A percentile compares a stretch with the other conserved stretches of the same genome.
These are phyloP conservation scores for Eupleurogrammus muticus DNA, from an alignment of 2,797 vertebrate species.

Conservation along the genomic window DNA sequence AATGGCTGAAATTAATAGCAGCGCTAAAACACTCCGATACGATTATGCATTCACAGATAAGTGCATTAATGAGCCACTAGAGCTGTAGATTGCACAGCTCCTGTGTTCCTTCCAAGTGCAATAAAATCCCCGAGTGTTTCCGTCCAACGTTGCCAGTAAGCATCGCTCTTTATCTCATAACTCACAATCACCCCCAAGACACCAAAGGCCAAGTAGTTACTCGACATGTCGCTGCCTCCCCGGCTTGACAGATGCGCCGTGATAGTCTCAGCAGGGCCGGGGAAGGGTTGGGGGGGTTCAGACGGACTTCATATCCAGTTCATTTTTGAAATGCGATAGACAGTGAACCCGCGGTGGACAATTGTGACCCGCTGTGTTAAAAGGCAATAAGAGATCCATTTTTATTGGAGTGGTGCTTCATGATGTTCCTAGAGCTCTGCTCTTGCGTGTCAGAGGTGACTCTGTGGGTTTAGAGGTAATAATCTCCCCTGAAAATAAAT, in stretches of 20 bases:
- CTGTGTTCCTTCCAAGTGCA: conserved; percentile 20
- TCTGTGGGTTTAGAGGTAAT: conserved; percentile 46
- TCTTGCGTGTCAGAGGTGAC: conserved; percentile 33
- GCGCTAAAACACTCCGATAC: conserved; percentile 21
- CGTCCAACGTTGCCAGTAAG: conserved; percentile 44
- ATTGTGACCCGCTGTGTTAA: conserved; percentile 64
- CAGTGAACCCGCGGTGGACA: conserved; percentile 58
- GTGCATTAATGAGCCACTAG: conserved; percentile 23
- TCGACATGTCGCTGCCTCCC: conserved; percentile 65
- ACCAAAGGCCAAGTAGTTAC: conserved; percentile 70
- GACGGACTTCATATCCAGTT: conserved; percentile 73
- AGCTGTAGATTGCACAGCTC: conserved; percentile 25
- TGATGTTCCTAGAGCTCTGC: conserved; percentile 41
- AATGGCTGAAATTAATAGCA: conserved; percentile 34
- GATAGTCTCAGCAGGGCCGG: conserved; percentile 58
- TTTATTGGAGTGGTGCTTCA: conserved; percentile 62
- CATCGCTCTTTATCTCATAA: conserved; percentile 74
- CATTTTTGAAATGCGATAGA: conserved; percentile 77
- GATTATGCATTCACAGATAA: conserved; percentile 36
- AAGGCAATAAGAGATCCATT: conserved; percentile 69
- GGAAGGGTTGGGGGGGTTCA: conserved; percentile 54
- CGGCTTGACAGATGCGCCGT: conserved; percentile 69
- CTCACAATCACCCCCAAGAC: conserved; percentile 70
- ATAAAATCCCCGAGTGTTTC: conserved; percentile 43
- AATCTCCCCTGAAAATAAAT: conserved; percentile 55